Evolutionary conservation across 2,797 vertebrate species (phyloP), one percentile per base, ranked within the genome.

Genomic region (Tamandua tetradactyla): DNA sequence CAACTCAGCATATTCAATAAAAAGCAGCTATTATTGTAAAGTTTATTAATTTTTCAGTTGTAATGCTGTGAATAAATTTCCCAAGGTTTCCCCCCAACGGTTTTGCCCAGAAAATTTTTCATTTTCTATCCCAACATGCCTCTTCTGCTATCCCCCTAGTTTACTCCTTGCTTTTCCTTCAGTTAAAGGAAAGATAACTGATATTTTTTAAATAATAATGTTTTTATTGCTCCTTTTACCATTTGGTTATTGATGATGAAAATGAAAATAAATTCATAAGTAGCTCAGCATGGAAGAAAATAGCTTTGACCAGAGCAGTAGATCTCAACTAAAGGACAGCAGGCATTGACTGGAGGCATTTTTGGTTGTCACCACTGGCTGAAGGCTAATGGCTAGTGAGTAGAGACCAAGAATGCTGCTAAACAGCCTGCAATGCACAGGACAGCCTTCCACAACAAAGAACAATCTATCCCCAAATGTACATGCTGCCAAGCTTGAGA

Each of bases 151-250:
- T 18, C 66, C 3, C 23, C 57, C 27, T n/a, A 27, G 7, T 27
- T 59, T 80, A 78, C 68, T 81, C 27, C 27, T 55, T 76, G 10
- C 64, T 52, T 93, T 52, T 42, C 40, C 32, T 59, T 55, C 5
- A 25, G 15, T 37, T 66, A 69, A 93, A 93, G 85, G 30, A 93
- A 91, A 89, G 35, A 44, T 40, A 78, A 68, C 32, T 68, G 2
- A 25, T 30, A 71, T 76, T 68, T 79, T 52, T 5, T 0, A 62
- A 92, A 94, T 74, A n/a, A n/a, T n/a, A n/a, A n/a, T n/a, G n/a
- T n/a, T n/a, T n/a, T n/a, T n/a, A 72, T 79, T 57, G 10, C 22
- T 94, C 85, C 10, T 90, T 92, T 89, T 40, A 69, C 32, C 62
- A 52, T 64, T 64, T 71, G 25, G 10, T 71, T 17, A 52, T 52